These are phyloP conservation scores for Microtus pennsylvanicus DNA, from an alignment of 2,113 vertebrate species.

Conservation along the genomic window DNA sequence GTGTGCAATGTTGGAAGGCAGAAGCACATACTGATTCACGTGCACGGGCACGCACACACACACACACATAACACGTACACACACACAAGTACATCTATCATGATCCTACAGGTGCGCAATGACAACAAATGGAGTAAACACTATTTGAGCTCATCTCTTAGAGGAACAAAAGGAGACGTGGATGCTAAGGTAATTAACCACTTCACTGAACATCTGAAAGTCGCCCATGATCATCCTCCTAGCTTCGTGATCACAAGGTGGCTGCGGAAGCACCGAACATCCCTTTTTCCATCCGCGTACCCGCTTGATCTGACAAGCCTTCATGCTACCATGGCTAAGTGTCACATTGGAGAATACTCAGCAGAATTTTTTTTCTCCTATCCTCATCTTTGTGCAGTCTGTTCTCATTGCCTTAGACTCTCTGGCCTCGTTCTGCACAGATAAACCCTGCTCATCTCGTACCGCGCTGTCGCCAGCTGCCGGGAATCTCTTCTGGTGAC, in stretches of 20 bases:
- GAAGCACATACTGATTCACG: not conserved
- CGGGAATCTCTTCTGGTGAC: not conserved
- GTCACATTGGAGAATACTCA: not conserved
- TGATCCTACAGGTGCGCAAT: too few relatives aligned
- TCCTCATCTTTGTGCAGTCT: not conserved
- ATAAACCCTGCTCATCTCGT: not conserved
- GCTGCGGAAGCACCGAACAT: conserved; percentile 15
- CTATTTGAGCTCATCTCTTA: not conserved
- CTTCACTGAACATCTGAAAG: not conserved
- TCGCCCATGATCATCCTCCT: not conserved
- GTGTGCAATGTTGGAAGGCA: not conserved
- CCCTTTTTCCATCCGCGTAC: not conserved
- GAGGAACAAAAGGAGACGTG: not conserved
- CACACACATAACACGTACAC: not conserved
- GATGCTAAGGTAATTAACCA: not conserved
- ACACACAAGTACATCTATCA: not conserved
- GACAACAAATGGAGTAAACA: not conserved
- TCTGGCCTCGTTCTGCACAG: not conserved
- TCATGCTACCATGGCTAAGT: not conserved
- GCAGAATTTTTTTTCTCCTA: not conserved
- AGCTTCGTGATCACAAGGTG: not conserved
- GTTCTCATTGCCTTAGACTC: not conserved
- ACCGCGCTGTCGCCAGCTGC: not conserved
- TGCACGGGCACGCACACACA: accelerated
- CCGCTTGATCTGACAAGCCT: not conserved